Evolutionary conservation across 2,113 vertebrate genomes (phyloP).

Genomic region (Megaleporinus macrocephalus): DNA sequence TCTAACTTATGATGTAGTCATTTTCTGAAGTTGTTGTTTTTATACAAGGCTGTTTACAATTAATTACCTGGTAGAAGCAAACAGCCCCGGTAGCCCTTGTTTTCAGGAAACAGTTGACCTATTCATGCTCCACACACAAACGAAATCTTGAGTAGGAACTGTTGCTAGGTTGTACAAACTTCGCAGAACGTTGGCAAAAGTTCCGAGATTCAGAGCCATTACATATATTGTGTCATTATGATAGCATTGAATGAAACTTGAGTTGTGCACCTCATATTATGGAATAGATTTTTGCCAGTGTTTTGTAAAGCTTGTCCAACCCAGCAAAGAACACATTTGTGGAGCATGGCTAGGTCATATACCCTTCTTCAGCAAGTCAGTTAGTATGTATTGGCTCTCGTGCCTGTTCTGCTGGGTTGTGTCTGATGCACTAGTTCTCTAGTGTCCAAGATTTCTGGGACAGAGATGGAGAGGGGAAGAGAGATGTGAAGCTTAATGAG

Average conservation of each 20-base stretch:
- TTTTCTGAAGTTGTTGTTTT: constrained; percentile 41
- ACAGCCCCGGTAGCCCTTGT: constrained; percentile 40
- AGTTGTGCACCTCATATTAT: too few relatives aligned
- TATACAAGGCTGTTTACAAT: constrained; percentile 52
- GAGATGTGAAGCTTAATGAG: constrained; percentile 39
- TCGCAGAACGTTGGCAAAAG: not conserved
- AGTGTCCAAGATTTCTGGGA: not conserved
- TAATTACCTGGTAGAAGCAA: constrained; percentile 49
- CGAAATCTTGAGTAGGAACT: not conserved
- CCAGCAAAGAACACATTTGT: not conserved
- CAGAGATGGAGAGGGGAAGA: not conserved
- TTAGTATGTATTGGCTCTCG: constrained; percentile 20
- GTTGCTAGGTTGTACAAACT: not conserved
- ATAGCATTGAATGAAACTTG: not conserved
- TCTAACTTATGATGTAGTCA: constrained; percentile 45
- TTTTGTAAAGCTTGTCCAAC: not conserved
- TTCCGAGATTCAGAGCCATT: not conserved
- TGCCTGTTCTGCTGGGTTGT: not conserved
- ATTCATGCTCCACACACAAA: not conserved
- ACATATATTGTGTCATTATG: too few relatives aligned
- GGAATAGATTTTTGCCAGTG: too few relatives aligned
- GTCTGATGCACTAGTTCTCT: not conserved
- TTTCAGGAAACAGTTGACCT: constrained; percentile 44
- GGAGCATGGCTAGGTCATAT: not conserved
- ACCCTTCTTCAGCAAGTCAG: constrained; percentile 20